Evolutionary conservation across 2,113 vertebrate genomes (phyloP).

Genomic region (Salvelinus namaycush): DNA sequence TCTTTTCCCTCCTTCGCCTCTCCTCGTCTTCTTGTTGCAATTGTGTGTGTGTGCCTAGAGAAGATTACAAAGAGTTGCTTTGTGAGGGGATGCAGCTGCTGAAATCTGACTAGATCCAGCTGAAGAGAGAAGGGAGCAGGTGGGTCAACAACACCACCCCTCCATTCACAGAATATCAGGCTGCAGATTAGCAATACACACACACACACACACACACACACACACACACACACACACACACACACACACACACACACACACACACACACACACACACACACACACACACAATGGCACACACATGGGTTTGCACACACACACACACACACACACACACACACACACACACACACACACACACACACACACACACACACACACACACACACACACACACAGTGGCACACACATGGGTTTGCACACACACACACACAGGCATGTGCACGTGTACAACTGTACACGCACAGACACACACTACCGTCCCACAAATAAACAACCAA

Average conservation of each 20-base stretch:
- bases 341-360: no score
- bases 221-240: neutral
- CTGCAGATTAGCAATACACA: slow-evolving; percentile 59
- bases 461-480: slow-evolving; percentile 28
- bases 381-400: no score
- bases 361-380: no score
- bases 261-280: slow-evolving; percentile 40
- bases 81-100: slow-evolving; percentile 90
- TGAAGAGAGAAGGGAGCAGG: slow-evolving; percentile 90
- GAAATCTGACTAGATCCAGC: slow-evolving; percentile 82
- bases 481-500: slow-evolving; percentile 38
- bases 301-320: neutral
- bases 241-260: slow-evolving; percentile 4
- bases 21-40: slow-evolving; percentile 67
- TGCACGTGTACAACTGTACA: slow-evolving; percentile 17
- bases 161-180: slow-evolving; percentile 83
- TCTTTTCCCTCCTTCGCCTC: slow-evolving; percentile 54
- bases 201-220: slow-evolving; percentile 22
- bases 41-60: slow-evolving; percentile 69
- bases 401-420: no score
- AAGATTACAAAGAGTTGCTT: slow-evolving; percentile 87
- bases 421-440: slow-evolving; percentile 13
- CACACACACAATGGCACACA: slow-evolving; percentile 22
- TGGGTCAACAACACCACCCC: slow-evolving; percentile 83
- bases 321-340: no score